These are phyloP conservation scores for Brachionus plicatilis DNA, from an alignment of 1,140 invertebrate genomes.

Conservation along the genomic window DNA sequence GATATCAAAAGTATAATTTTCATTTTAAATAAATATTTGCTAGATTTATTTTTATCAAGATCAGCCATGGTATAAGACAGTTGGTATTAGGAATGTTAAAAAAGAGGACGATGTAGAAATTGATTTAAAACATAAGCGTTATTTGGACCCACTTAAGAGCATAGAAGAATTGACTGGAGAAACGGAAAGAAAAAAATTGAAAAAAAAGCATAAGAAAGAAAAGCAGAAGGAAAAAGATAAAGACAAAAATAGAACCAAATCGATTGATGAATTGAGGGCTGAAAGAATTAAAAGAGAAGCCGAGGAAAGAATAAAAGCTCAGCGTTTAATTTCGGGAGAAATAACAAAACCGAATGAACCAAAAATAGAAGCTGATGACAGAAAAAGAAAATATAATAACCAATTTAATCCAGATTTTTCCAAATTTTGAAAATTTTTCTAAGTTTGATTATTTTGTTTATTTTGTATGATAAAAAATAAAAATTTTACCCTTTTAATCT, in stretches of 20 bases:
- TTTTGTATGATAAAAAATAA: too few species aligned
- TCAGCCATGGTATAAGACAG: neutral
- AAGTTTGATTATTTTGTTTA: too few species aligned
- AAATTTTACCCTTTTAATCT: too few species aligned
- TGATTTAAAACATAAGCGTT: constrained; percentile 42
- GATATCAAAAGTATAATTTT: neutral
- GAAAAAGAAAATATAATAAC: constrained; percentile 76
- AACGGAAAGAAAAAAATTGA: constrained; percentile 42
- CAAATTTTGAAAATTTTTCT: neutral
- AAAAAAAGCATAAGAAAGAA: constrained; percentile 48
- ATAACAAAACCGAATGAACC: constrained; percentile 44
- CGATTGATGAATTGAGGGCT: constrained; percentile 69
- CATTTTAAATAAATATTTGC: neutral
- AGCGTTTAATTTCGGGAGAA: constrained; percentile 42
- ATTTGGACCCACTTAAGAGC: constrained; percentile 66
- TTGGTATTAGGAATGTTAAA: neutral
- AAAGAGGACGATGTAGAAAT: constrained; percentile 39
- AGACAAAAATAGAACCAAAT: constrained; percentile 42
- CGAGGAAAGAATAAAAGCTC: constrained; percentile 30
- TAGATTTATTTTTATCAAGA: neutral
- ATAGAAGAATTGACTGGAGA: constrained; percentile 62
- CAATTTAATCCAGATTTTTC: constrained; percentile 56
- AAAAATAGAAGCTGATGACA: constrained; percentile 45
- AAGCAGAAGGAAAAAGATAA: constrained; percentile 42
- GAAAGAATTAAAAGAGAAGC: constrained; percentile 56